Conservation (phyloP, 2,113 vertebrate genomes). For the Riparia riparia region DNA sequence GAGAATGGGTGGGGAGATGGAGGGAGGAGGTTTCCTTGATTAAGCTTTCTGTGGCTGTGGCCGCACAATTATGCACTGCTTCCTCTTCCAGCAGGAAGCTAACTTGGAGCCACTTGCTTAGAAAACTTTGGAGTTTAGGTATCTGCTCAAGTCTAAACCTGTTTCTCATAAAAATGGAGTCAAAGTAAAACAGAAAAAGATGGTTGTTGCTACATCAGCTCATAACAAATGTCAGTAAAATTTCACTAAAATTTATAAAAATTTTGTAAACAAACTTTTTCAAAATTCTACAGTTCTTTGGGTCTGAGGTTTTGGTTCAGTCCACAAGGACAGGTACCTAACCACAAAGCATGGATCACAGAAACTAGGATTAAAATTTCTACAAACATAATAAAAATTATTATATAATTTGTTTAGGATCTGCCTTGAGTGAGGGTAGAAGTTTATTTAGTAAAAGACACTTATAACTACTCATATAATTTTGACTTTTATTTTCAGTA, state of each 20-base stretch:
- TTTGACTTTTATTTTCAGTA: neutral
- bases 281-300: neutral
- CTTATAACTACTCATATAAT: neutral
- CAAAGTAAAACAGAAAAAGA: neutral
- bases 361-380: neutral
- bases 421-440: neutral
- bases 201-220: neutral
- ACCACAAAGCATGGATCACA: neutral
- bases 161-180: neutral
- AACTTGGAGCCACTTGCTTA: neutral
- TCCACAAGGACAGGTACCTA: neutral
- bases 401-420: neutral
- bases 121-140: neutral
- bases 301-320: neutral
- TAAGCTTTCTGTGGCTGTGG: neutral
- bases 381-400: neutral
- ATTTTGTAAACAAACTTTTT: neutral
- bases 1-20: neutral
- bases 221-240: neutral
- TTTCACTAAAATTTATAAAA: neutral
- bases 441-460: neutral
- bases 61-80: fast-evolving
- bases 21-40: neutral
- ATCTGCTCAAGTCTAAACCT: neutral
- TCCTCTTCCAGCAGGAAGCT: neutral